Evolutionary conservation across 2,888 invertebrate species (phyloP), one percentile per base, ranked within the genome.

Genomic region (Portevinia maculata): DNA sequence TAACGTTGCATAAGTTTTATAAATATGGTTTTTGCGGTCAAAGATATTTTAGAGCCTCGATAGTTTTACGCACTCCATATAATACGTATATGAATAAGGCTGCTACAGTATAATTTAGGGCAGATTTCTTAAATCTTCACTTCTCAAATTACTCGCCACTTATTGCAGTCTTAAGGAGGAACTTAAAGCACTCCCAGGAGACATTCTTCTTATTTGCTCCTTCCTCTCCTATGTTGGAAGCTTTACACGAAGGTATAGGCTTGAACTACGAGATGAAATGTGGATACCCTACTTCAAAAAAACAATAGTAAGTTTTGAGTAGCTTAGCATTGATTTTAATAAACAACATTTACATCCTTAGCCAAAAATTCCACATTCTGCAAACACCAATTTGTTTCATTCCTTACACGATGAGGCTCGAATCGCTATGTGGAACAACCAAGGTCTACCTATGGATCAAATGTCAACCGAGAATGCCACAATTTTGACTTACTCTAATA

Each of bases 401-500:
- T 92, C 98, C 89, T 91, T 99, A 84, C 96, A 97, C 3, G 98
- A 98, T 88, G 98, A 98, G 89, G 98, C 98, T 0, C 95, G 95
- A 89, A 94, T 98, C 84, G 98, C 98, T 0, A 92, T 93, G 57
- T 99, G 99, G 99, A 98, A 98, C 89, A 98, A 98, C 89, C 97
- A 98, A 91, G 98, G 96, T 0, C 91, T 99, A 65, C 98, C 99
- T 8, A 95, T 95, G 79, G 99, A 99, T 89, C 93, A 95, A 78
- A 98, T 98, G 97, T 98, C 98, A 21, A 93, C 97, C 0, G 98
- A 98, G 91, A 99, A 99, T 90, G 98, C 98, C 8, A 97, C 97
- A 39, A 98, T 99, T 85, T 92, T 98, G 75, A 95, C 95, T 17
- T 96, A 96, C 90, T 97, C 98, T 0, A 95, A 97, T 21, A 92